Conservation (phyloP, 1,140 invertebrate genomes). For the Danaus melanippus region DNA sequence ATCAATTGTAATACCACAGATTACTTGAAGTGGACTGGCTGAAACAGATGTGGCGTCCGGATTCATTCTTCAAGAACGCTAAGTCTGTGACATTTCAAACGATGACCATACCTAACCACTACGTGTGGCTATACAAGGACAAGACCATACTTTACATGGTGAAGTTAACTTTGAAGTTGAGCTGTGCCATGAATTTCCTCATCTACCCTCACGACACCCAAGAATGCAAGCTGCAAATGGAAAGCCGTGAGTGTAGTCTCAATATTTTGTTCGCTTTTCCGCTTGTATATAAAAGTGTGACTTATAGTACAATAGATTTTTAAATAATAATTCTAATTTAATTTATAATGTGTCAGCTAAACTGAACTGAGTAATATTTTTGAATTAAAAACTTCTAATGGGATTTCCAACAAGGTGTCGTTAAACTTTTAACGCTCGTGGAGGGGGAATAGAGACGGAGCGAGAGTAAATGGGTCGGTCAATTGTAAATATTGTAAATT, state of each 20-base stretch:
- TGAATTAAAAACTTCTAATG: no score
- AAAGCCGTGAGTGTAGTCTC: constrained; percentile 82
- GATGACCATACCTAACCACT: constrained; percentile 95
- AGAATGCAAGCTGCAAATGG: constrained; percentile 93
- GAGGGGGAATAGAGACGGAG: no score
- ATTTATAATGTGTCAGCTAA: no score
- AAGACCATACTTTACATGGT: constrained; percentile 92
- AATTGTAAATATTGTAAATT: no score
- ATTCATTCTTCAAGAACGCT: constrained; percentile 91
- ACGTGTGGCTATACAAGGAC: constrained; percentile 90
- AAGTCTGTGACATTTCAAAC: constrained; percentile 94
- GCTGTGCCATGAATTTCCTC: constrained; percentile 93
- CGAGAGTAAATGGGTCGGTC: no score
- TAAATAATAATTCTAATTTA: no score
- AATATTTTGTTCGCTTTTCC: no score
- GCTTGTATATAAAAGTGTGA: no score
- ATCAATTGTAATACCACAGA: constrained; percentile 48
- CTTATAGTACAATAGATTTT: no score
- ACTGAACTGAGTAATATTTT: no score
- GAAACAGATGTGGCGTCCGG: constrained; percentile 92
- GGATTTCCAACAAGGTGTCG: no score
- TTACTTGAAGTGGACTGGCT: constrained; percentile 90
- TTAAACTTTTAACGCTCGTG: no score
- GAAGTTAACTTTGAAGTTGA: constrained; percentile 86
- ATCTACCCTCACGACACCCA: constrained; percentile 94